Percentiles rank a stretch among this genome's conserved stretches.
Evolutionary conservation across 1,140 invertebrate genomes (phyloP).

Genomic region (Archegozetes longisetosus): DNA sequence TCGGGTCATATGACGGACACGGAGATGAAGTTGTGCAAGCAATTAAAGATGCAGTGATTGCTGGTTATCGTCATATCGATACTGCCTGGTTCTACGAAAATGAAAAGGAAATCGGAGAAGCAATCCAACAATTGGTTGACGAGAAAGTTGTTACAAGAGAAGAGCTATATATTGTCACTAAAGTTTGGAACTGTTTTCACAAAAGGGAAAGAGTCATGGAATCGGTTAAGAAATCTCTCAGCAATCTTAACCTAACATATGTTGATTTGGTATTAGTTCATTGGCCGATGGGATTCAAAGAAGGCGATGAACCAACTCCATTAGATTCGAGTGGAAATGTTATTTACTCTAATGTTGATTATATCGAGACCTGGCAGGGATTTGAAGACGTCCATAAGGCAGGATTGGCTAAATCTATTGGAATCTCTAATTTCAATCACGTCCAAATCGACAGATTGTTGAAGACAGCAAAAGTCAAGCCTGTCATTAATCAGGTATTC

Average conservation of each 20-base stretch:
- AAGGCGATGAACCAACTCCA: constrained; percentile 40
- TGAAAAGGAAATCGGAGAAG: too few relatives aligned
- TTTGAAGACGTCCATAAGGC: constrained; percentile 27
- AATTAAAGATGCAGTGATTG: constrained; percentile 42
- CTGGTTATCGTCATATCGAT: constrained; percentile 60
- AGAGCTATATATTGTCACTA: constrained; percentile 57
- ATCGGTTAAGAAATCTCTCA: constrained; percentile 44
- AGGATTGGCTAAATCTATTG: constrained; percentile 56
- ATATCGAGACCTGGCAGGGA: constrained; percentile 11
- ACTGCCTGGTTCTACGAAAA: constrained; percentile 68
- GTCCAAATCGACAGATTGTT: constrained; percentile 52
- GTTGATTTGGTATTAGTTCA: constrained; percentile 67
- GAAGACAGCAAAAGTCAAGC: constrained; percentile 28
- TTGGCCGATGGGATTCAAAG: constrained; percentile 56
- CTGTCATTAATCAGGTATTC: constrained; percentile 18
- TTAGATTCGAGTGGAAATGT: constrained; percentile 41
- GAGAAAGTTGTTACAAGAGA: constrained; percentile 56
- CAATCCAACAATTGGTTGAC: constrained; percentile 48
- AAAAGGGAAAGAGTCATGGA: constrained; percentile 42
- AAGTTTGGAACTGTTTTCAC: constrained; percentile 55
- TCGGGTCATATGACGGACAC: constrained; percentile 52
- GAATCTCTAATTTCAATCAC: constrained; percentile 76
- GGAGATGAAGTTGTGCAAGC: constrained; percentile 31
- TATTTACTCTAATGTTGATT: constrained; percentile 22
- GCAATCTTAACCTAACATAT: constrained; percentile 50